Evolutionary conservation across 2,797 vertebrate genomes (phyloP), one percentile per base, ranked within the genome.

Genomic region (Merluccius polli): DNA sequence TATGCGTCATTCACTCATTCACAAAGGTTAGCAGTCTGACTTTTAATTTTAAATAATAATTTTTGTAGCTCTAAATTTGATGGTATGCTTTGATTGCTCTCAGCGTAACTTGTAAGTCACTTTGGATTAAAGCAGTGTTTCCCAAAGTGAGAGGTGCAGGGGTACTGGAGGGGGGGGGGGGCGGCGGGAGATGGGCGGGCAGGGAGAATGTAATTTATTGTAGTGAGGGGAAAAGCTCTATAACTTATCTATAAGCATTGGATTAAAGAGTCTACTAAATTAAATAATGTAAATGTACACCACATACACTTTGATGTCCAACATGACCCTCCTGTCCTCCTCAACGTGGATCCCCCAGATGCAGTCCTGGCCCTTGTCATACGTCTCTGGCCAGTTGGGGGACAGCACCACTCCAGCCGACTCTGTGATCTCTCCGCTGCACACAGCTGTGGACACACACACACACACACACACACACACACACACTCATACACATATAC

Each of bases 291-390:
- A 27, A 52, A 10, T 27, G 48, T 52, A 18, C 7, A n/a, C 52
- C 59, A 96, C 97, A 83, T 92, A 98, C 97, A 96, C 94, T 70
- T 94, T 94, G 79, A 98, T 83, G 0, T 98, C 96, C 87, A 98
- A 84, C 95, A 98, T 95, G 93, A 98, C 92, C 72, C 96, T 95
- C 89, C 97, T 98, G 92, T 98, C 97, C 79, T 98, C 96, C 73
- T 98, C 96, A 74, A 98, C 97, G 0, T 98, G 97, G 71, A 98
- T 94, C 0, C 97, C 97, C 97, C 97, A 98, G 91, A 98, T 98
- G 88, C 97, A 98, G 91, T 98, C 97, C 88, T 98, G 97, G 52
- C 97, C 97, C 72, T 96, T 96, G 79, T 97, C 95, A 0, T 98
- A 98, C 0, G 95, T 95, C 89, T 98, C 97, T 0, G 97, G 97